Evolutionary conservation across 2,113 vertebrate genomes (phyloP).

Genomic region (Campylomormyrus tamandua): DNA sequence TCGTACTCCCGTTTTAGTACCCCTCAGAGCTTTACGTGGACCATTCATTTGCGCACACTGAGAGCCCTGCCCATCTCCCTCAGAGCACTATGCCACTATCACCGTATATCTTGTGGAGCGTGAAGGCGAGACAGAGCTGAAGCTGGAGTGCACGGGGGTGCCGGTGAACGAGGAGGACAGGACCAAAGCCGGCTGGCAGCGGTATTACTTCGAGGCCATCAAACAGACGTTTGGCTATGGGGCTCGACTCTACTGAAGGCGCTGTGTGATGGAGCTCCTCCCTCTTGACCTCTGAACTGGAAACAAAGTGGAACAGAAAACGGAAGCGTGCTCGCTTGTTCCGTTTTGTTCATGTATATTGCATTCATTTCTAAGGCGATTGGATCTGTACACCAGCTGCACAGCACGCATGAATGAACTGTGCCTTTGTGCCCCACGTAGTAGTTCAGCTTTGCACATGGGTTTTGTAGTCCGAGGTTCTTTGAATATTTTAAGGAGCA

Average conservation of each 20-base stretch:
- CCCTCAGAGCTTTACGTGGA: neutral
- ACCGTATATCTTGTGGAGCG: constrained; percentile 66
- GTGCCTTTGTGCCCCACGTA: neutral
- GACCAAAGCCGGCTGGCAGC: constrained; percentile 78
- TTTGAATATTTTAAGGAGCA: neutral
- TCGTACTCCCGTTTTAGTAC: neutral
- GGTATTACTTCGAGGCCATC: constrained; percentile 81
- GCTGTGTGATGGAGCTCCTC: neutral
- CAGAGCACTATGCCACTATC: constrained; percentile 75
- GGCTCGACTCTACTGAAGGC: constrained; percentile 67
- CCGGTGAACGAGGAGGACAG: constrained; percentile 74
- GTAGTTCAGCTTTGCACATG: neutral
- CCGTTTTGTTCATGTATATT: neutral
- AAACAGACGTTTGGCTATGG: constrained; percentile 87
- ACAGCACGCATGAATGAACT: constrained; percentile 3
- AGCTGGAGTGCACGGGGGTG: constrained; percentile 68
- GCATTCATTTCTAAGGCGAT: neutral
- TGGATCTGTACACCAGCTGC: neutral
- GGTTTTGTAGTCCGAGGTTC: neutral
- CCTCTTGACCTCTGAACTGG: constrained; percentile 10
- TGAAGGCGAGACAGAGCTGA: constrained; percentile 68
- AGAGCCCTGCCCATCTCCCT: neutral
- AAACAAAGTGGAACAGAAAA: neutral
- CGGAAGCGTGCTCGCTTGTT: neutral
- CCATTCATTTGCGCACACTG: neutral